Base-by-base conservation (phyloP, 2,888 invertebrate species). In the Anthophora plumipes region DNA sequence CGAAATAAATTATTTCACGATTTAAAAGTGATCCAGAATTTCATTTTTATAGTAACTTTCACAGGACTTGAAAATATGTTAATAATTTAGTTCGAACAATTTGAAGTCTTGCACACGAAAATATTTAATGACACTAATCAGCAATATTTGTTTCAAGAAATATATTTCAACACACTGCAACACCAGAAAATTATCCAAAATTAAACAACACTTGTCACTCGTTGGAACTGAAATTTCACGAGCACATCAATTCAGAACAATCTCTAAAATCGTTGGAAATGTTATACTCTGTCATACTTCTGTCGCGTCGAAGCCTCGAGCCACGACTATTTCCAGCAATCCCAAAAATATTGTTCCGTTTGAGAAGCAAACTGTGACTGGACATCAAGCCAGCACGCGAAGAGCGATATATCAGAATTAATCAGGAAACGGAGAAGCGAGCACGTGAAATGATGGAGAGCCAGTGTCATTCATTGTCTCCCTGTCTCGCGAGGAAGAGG, bases 311-410 rank as follows among this genome's bases (percentile, higher is more conserved):
- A 64, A 55, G 68, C 60, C 57, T 64, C 64, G 64, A 52, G 67
- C 63, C 2, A 41, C 52, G 69, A 74, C 75, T 68, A 68, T 68
- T 61, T 57, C 63, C 43, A 43, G 43, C 54, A n/a, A 7, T 37
- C 17, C 39, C 25, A 50, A 43, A 50, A 57, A 39, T 39, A 60
- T 43, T 43, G n/a, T 25, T 57, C 41, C 31, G 9, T 20, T 54
- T 11, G 5, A 41, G 6, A 12, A 22, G 31, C 25, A 14, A n/a
- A 1, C 50, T 9, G 22, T 20, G 20, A 20, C 3, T 14, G 11
- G 39, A 54, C 17, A n/a, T 6, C 14, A 8, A 14, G 0, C 17
- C 7, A 11, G 11, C 8, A 12, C 12, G 11, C n/a, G 57, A 57
- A 5, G 37, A 41, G 22, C 59, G 50, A 64, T 8, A 7, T 11